phyloP scores from a whole-genome alignment of 2,797 vertebrate genomes.

The Oreortyx pictus region DNA sequence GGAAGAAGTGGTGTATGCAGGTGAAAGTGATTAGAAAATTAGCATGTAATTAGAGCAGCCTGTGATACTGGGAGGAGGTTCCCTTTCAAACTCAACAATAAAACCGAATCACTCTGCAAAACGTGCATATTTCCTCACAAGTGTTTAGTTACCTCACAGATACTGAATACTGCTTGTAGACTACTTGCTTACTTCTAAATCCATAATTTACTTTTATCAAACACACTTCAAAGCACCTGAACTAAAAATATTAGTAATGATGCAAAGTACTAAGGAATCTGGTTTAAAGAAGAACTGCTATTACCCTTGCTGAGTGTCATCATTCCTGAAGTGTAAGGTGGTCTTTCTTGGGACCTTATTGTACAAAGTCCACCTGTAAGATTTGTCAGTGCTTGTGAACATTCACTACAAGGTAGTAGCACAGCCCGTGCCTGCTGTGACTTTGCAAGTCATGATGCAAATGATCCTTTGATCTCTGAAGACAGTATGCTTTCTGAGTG shows the following conservation, averaged over 20 bases:
- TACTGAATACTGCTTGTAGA: not conserved
- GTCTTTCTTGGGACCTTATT: too few species aligned
- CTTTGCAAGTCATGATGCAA: not conserved
- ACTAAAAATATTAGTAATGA: not conserved
- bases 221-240: not conserved
- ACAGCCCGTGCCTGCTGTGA: too few species aligned
- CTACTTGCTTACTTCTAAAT: not conserved
- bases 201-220: not conserved
- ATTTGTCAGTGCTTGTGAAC: not conserved
- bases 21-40: not conserved
- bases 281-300: not conserved
- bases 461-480: not conserved
- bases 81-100: not conserved
- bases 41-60: not conserved
- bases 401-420: not conserved
- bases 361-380: not conserved
- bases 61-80: not conserved
- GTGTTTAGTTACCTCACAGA: not conserved
- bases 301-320: too few species aligned
- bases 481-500: too few species aligned
- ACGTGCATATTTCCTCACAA: rapidly evolving
- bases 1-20: not conserved
- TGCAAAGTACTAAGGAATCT: not conserved
- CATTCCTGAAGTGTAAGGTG: not conserved
- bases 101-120: not conserved